Conservation (phyloP, 1,140 invertebrate genomes). For the Papilio aristodemus region DNA sequence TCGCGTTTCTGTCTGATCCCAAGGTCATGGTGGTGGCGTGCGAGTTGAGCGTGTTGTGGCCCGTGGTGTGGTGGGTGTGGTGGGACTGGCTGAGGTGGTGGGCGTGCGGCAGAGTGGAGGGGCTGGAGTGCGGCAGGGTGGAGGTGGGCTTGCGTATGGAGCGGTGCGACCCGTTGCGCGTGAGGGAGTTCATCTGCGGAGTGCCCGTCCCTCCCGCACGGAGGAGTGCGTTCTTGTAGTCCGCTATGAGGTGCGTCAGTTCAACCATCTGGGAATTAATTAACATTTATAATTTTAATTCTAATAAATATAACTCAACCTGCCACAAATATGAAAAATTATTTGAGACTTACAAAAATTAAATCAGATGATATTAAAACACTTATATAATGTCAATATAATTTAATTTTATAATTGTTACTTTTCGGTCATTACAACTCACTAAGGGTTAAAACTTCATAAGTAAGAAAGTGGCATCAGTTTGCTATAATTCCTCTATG, state of each 20-base stretch:
- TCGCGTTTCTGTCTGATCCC: slow-evolving; percentile 69
- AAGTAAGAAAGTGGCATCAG: too few species aligned
- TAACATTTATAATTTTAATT: neutral
- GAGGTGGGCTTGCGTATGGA: slow-evolving; percentile 54
- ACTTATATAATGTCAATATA: too few species aligned
- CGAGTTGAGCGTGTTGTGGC: slow-evolving; percentile 81
- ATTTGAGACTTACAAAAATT: too few species aligned
- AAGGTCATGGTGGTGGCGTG: slow-evolving; percentile 75
- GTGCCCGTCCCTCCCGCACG: slow-evolving; percentile 84
- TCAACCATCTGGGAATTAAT: slow-evolving; percentile 86
- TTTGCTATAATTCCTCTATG: too few species aligned
- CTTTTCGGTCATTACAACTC: too few species aligned
- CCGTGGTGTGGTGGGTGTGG: slow-evolving; percentile 67
- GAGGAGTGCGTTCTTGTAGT: slow-evolving; percentile 94
- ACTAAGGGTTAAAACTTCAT: too few species aligned
- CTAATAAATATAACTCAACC: slow-evolving; percentile 40
- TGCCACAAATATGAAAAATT: too few species aligned
- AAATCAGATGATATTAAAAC: too few species aligned
- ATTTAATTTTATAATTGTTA: too few species aligned
- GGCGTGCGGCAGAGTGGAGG: slow-evolving; percentile 67
- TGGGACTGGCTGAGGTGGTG: slow-evolving; percentile 45
- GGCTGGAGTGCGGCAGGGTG: slow-evolving; percentile 58
- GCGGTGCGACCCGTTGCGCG: slow-evolving; percentile 87
- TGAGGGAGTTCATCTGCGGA: slow-evolving; percentile 89
- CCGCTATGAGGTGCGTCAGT: slow-evolving; percentile 94